A percentile compares a stretch with the other conserved stretches of the same genome.
Conservation (phyloP, 2,113 vertebrate genomes). For the Plectropomus leopardus region DNA sequence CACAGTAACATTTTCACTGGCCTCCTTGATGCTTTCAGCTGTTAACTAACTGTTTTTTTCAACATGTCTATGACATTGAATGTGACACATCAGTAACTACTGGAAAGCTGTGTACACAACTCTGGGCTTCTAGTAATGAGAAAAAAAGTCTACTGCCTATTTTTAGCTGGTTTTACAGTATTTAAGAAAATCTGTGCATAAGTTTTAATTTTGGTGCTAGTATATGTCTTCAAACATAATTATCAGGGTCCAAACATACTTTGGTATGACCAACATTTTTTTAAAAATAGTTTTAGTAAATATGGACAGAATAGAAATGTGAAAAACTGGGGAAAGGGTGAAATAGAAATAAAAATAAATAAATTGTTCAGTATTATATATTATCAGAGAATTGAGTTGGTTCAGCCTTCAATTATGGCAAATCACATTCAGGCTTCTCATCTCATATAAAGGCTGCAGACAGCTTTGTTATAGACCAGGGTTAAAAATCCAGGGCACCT, state of each 20-base stretch:
- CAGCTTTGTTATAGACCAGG: conserved; percentile 19
- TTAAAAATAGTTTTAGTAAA: background rate
- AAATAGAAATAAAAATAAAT: background rate
- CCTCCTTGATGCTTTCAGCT: no score
- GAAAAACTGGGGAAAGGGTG: background rate
- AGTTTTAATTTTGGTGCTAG: no score
- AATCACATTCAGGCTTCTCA: conserved; percentile 28
- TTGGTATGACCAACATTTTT: background rate
- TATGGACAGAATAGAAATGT: background rate
- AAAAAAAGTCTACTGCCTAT: no score
- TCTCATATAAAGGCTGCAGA: conserved; percentile 29
- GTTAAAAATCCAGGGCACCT: conserved; percentile 25
- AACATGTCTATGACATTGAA: no score
- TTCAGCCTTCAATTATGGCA: conserved; percentile 17
- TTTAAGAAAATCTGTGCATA: no score
- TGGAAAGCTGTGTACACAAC: no score
- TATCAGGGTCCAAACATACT: background rate
- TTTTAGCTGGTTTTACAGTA: no score
- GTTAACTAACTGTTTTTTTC: no score
- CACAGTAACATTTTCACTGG: no score
- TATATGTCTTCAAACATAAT: background rate
- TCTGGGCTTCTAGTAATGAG: no score
- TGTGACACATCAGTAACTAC: no score
- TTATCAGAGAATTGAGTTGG: conserved; percentile 8
- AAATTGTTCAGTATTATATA: conserved; percentile 19